Base-by-base conservation (phyloP, 2,888 invertebrate species). In the Copidosoma aretas region DNA sequence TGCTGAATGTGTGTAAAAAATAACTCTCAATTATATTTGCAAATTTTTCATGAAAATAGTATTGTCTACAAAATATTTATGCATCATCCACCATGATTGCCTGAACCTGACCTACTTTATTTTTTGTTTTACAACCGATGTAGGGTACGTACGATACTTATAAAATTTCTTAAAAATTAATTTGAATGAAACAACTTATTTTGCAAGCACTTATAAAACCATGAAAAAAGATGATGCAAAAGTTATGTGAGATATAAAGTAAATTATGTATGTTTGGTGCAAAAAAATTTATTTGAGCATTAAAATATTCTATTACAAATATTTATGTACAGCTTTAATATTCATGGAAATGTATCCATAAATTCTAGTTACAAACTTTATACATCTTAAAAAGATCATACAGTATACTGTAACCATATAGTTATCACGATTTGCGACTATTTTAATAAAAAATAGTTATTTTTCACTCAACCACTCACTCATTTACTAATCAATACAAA, bases 21-120 rank as follows among this genome's bases (percentile, higher is more conserved):
- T 52, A 64, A 60, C 66, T 68, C 65, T 62, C 58, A 63, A 66
- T 21, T 67, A 67, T 58, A 69, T 69, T 67, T 64, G 68, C 60
- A 61, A 14, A 67, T 75, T 76, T 77, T 77, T 77, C 76, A 75
- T 77, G 68, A 76, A 77, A 76, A 76, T 75, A 75, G 73, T 73
- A 73, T 73, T 73, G 73, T 70, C 68, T 69, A 75, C 75, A 72
- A 70, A 62, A 71, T 69, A 72, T 64, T 54, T 61, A 60, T 64
- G 69, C 21, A 64, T 15, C 22, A 15, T 62, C 24, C 24, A n/a
- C 59, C 56, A 12, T 24, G 49, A 32, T 62, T 64, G 63, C 41
- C 10, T 39, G 53, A 62, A 22, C 57, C 22, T 68, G 43, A 61
- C 49, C 63, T 70, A 57, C 19, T 53, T 12, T 8, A 24, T 54